These are phyloP conservation scores for Apamea anceps DNA, from an alignment of 2,888 invertebrate genomes.

Conservation along the genomic window DNA sequence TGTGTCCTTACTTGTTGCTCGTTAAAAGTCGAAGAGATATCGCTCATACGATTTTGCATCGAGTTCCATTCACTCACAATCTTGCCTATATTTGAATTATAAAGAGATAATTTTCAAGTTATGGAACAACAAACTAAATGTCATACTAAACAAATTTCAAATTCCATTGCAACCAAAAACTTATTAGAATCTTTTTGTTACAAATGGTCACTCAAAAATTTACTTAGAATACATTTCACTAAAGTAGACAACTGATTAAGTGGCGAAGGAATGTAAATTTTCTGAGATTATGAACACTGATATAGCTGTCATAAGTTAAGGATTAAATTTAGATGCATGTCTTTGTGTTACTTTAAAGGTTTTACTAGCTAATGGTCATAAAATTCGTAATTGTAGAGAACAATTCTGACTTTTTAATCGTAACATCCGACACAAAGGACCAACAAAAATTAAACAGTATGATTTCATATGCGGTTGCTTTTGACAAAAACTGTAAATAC, in stretches of 20 bases:
- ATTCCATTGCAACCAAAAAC: too few species aligned
- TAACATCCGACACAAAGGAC: neutral
- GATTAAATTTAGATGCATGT: neutral
- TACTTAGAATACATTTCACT: too few species aligned
- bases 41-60: conserved; percentile 20
- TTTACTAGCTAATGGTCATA: neutral
- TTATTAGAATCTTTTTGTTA: too few species aligned
- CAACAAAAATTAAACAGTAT: neutral
- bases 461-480: neutral
- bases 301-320: neutral
- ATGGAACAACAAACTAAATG: too few species aligned
- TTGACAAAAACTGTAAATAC: neutral
- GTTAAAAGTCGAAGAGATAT: conserved; percentile 17
- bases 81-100: neutral
- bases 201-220: too few species aligned
- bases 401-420: neutral
- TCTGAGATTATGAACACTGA: too few species aligned
- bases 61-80: conserved; percentile 13
- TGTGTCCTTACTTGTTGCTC: conserved; percentile 66
- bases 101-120: too few species aligned
- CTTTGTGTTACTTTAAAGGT: neutral
- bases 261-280: too few species aligned
- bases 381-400: neutral
- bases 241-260: too few species aligned
- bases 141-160: too few species aligned